A percentile compares a stretch with the other conserved stretches of the same genome.
These are phyloP conservation scores for Cotesia glomerata DNA, from an alignment of 1,140 invertebrate species.

Conservation along the genomic window DNA sequence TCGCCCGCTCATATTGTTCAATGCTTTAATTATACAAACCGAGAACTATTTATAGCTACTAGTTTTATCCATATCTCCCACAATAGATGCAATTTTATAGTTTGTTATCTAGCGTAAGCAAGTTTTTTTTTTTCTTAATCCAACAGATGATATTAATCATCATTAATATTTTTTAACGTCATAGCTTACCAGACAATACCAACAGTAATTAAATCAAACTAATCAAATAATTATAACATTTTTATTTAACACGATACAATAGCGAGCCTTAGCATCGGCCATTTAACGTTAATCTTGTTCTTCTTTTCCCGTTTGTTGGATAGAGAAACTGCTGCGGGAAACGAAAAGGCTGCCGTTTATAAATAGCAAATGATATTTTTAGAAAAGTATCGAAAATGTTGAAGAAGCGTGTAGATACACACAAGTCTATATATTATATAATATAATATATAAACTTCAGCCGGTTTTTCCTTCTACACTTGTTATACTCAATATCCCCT, in stretches of 20 bases:
- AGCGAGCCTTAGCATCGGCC: neutral
- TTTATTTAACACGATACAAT: neutral
- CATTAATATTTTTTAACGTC: too few species aligned
- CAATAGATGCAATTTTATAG: conserved; percentile 18
- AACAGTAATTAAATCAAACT: too few species aligned
- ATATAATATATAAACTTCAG: neutral
- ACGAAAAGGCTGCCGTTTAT: conserved; percentile 30
- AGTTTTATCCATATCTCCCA: conserved; percentile 30
- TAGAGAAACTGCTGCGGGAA: neutral
- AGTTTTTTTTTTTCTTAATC: neutral
- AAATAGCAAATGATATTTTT: conserved; percentile 47
- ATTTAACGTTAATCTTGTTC: conserved; percentile 3
- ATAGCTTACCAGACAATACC: too few species aligned
- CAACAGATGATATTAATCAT: neutral
- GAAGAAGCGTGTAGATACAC: conserved; percentile 18
- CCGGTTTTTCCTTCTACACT: neutral
- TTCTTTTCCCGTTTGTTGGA: conserved; percentile 21
- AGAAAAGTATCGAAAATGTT: conserved; percentile 34
- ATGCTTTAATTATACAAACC: conserved; percentile 44
- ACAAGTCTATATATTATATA: neutral
- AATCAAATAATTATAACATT: too few species aligned
- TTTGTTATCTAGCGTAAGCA: conserved; percentile 7
- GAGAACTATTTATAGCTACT: conserved; percentile 37
- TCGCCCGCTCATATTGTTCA: conserved; percentile 43
- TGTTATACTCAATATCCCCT: neutral